Percentiles rank a stretch among this genome's conserved stretches.
Conservation (phyloP, 2,888 invertebrate species). For the Crematogaster levior region DNA sequence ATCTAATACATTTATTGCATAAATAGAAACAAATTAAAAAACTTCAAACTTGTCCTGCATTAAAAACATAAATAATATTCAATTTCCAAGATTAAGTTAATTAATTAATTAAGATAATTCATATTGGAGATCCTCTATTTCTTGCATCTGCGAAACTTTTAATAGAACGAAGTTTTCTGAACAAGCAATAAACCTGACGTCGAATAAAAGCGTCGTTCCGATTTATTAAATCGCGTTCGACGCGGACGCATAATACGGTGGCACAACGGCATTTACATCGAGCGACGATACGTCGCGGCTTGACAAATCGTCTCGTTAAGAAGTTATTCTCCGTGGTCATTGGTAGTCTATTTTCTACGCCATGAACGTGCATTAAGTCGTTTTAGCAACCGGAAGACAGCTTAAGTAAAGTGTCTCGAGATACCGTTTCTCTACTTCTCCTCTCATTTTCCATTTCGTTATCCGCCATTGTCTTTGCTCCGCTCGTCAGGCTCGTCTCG, state of each 20-base stretch:
- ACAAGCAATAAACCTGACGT: not conserved
- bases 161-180: slow-evolving; percentile 4
- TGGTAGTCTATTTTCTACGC: slow-evolving; percentile 42
- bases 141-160: not conserved
- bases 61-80: not conserved
- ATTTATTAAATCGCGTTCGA: slow-evolving; percentile 39
- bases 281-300: slow-evolving; percentile 35
- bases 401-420: slow-evolving; percentile 48
- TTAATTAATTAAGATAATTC: not conserved
- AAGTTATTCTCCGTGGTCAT: slow-evolving; percentile 45
- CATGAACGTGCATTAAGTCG: slow-evolving; percentile 48
- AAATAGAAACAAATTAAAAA: not conserved
- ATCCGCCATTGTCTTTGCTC: slow-evolving; percentile 34
- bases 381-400: slow-evolving; percentile 38
- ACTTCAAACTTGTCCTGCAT: not conserved
- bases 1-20: not conserved
- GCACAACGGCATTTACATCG: slow-evolving; percentile 33
- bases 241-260: slow-evolving; percentile 20
- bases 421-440: slow-evolving; percentile 19
- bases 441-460: slow-evolving; percentile 45
- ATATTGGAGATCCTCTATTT: not conserved
- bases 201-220: slow-evolving; percentile 1
- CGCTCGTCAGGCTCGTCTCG: not conserved
- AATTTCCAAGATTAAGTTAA: not conserved
- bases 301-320: slow-evolving; percentile 51